phyloP scores from a whole-genome alignment of 92 coral and sea anemone genomes.

The Zoanthus sociatus region DNA sequence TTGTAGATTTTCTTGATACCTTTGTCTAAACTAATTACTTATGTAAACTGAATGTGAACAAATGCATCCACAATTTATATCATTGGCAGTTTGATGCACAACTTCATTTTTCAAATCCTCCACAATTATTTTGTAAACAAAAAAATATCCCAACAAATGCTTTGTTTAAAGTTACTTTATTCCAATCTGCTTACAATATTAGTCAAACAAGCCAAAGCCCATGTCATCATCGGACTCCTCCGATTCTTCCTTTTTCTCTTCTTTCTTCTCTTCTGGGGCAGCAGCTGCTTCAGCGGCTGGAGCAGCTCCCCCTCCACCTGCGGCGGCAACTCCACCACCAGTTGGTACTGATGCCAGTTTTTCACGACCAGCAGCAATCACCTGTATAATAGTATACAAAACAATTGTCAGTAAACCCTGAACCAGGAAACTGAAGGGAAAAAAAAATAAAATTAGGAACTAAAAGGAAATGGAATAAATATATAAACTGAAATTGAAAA shows the following conservation, averaged over 20 bases:
- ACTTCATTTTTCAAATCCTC: too few species aligned
- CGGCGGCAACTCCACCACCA: conserved; percentile 88
- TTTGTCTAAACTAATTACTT: too few species aligned
- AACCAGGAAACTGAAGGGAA: too few species aligned
- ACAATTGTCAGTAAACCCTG: not conserved
- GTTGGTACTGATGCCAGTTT: conserved; percentile 93
- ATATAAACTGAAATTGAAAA: too few species aligned
- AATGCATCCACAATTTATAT: too few species aligned
- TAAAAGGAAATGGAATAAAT: too few species aligned
- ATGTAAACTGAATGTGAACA: too few species aligned
- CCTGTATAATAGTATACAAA: conserved; percentile 46
- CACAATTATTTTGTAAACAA: too few species aligned
- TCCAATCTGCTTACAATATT: conserved; percentile 32
- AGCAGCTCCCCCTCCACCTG: conserved; percentile 67
- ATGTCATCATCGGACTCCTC: conserved; percentile 98
- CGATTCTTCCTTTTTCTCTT: conserved; percentile 89
- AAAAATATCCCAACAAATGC: too few species aligned
- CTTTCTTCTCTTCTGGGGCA: conserved; percentile 67
- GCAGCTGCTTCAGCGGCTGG: conserved; percentile 68
- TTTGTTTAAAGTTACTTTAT: conserved; percentile 21
- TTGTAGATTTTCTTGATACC: too few species aligned
- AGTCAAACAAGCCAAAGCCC: conserved; percentile 99
- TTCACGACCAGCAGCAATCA: conserved; percentile 84
- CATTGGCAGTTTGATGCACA: too few species aligned
- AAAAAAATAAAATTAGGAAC: too few species aligned